phyloP scores from a whole-genome alignment of 2,888 invertebrate species.

The Philonicus albiceps region DNA sequence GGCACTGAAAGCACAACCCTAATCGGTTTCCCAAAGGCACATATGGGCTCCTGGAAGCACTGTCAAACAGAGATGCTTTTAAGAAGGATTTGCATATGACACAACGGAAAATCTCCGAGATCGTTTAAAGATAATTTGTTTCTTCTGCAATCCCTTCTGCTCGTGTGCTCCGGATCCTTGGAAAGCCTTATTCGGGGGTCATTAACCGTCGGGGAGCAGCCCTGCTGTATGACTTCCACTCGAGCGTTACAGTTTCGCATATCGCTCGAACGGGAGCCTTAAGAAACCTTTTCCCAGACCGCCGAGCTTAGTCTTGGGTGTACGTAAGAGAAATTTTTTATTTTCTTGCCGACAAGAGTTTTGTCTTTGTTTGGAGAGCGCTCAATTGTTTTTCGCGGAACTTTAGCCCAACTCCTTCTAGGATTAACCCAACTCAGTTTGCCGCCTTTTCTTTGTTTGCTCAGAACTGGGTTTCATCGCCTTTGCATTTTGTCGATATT shows the following conservation, averaged over 20 bases:
- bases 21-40: conserved; percentile 14
- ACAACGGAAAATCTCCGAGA: conserved; percentile 31
- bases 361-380: not conserved
- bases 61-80: conserved; percentile 10
- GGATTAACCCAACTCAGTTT: conserved; percentile 19
- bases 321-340: not conserved
- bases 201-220: not conserved
- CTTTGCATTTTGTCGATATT: not conserved
- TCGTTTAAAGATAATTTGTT: conserved; percentile 39
- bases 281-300: not conserved
- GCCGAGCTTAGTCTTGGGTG: not conserved
- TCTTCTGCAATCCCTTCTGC: conserved; percentile 21
- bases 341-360: not conserved
- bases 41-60: conserved; percentile 3
- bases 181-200: not conserved
- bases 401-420: not conserved
- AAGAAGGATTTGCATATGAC: conserved; percentile 38
- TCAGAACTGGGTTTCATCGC: not conserved
- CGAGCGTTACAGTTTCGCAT: not conserved
- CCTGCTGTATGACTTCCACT: conserved; percentile 1
- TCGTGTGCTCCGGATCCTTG: not conserved
- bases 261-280: not conserved
- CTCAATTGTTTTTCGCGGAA: not conserved
- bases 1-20: conserved; percentile 6
- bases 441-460: conserved; percentile 20